phyloP scores from a whole-genome alignment of 2,113 vertebrate species.

The Uropsilus gracilis region DNA sequence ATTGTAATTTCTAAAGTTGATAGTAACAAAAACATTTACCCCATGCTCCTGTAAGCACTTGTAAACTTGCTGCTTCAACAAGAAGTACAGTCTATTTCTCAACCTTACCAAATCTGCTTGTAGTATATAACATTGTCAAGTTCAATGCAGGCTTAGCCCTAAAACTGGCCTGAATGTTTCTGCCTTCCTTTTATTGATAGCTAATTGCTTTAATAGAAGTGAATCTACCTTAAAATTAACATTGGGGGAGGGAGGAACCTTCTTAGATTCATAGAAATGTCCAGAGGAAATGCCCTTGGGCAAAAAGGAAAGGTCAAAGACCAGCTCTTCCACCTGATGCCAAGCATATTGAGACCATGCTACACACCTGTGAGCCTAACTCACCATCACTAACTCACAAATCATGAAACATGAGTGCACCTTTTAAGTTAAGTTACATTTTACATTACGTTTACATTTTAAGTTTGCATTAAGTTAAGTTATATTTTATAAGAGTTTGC shows the following conservation, averaged over 20 bases:
- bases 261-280: background rate
- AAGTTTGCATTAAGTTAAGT: too few species aligned
- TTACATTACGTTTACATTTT: too few species aligned
- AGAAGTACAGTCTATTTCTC: background rate
- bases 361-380: background rate
- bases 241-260: background rate
- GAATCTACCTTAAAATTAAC: background rate
- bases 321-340: background rate
- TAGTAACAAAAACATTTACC: background rate
- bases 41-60: too few species aligned
- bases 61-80: background rate
- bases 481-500: background rate
- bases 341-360: background rate
- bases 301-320: background rate
- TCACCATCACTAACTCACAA: background rate
- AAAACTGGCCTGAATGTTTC: background rate
- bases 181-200: background rate
- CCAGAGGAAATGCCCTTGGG: too few species aligned
- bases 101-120: background rate
- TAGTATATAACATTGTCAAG: background rate
- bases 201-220: background rate
- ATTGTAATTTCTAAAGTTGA: background rate
- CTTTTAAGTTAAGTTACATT: too few species aligned
- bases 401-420: too few species aligned
- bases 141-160: background rate